These are phyloP conservation scores for Diadophis punctatus DNA, from an alignment of 2,113 vertebrate species.

Conservation along the genomic window DNA sequence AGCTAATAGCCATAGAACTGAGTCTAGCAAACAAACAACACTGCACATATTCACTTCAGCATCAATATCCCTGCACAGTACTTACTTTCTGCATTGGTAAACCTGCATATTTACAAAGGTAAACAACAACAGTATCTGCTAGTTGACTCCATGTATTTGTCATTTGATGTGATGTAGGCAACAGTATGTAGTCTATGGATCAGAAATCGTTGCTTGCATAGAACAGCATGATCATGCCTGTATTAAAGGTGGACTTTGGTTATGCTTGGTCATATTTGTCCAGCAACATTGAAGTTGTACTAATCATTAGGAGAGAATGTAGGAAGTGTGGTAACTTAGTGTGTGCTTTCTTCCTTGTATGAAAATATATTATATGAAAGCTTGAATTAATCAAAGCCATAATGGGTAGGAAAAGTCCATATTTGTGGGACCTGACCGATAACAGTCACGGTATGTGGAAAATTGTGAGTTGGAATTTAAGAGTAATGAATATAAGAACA, in stretches of 20 bases:
- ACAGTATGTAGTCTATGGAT: not conserved
- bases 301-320: not conserved
- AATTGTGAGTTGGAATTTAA: not conserved
- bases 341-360: not conserved
- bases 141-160: not conserved
- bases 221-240: not conserved
- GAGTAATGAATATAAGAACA: not conserved
- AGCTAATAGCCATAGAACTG: not conserved
- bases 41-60: not conserved
- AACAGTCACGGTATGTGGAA: not conserved
- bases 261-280: not conserved
- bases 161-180: not conserved
- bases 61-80: not conserved
- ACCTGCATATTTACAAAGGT: not conserved
- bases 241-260: not conserved
- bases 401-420: not conserved
- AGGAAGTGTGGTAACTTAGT: not conserved
- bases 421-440: not conserved
- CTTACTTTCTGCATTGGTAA: not conserved
- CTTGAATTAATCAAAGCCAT: not conserved
- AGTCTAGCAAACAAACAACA: not conserved
- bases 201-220: not conserved
- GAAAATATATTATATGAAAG: not conserved
- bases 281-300: not conserved
- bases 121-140: not conserved